Percentiles rank a stretch among this genome's conserved stretches.
Conservation (phyloP, 2,888 invertebrate species). For the Glomeris marginata region DNA sequence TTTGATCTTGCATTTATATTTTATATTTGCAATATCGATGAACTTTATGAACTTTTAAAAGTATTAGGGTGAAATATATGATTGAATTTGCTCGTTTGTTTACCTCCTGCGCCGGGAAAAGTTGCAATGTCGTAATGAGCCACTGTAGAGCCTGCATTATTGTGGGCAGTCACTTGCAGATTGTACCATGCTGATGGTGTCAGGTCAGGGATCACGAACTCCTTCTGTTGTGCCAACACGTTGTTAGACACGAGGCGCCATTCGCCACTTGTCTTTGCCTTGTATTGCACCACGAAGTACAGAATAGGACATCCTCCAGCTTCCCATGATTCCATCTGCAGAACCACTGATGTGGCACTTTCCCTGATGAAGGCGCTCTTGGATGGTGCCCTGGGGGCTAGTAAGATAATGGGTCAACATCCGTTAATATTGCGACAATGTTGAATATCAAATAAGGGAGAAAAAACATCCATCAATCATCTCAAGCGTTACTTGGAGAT, state of each 20-base stretch:
- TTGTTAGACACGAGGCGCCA: constrained; percentile 16
- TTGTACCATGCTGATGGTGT: constrained; percentile 31
- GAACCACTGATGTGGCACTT: constrained; percentile 68
- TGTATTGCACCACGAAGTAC: constrained; percentile 87
- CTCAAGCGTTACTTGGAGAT: neutral
- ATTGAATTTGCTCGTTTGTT: constrained; percentile 11
- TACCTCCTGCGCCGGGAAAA: constrained; percentile 28
- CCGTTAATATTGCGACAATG: no score
- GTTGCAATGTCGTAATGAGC: constrained; percentile 29
- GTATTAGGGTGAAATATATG: no score
- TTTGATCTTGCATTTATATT: no score
- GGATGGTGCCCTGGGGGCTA: constrained; percentile 52
- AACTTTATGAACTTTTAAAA: no score
- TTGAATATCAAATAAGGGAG: no score
- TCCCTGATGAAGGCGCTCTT: constrained; percentile 61
- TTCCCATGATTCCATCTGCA: constrained; percentile 84
- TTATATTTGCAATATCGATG: no score
- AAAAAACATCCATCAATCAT: no score
- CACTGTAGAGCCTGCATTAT: constrained; percentile 32
- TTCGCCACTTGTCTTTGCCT: constrained; percentile 38
- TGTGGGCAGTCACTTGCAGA: constrained; percentile 30
- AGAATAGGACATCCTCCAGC: constrained; percentile 92
- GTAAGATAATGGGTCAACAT: no score
- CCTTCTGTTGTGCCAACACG: constrained; percentile 49
- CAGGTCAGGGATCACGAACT: constrained; percentile 31